Evolutionary conservation across 1,140 invertebrate genomes (phyloP).

Genomic region (Drosophila pseudoobscura): DNA sequence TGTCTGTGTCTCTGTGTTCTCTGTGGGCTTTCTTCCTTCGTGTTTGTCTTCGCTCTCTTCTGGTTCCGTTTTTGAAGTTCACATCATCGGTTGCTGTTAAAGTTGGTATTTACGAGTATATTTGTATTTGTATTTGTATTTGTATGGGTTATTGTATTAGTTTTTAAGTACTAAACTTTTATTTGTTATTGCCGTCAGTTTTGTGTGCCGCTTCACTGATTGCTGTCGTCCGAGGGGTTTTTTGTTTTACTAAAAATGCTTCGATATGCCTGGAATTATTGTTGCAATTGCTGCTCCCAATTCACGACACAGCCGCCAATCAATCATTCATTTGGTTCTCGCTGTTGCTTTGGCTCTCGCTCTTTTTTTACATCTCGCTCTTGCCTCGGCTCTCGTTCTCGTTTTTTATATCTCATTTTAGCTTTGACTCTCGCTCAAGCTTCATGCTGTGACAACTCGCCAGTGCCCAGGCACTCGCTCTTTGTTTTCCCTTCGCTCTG

Average conservation of each 20-base stretch:
- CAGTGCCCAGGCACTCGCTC: no score
- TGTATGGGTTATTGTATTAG: constrained; percentile 16
- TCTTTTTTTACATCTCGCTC: background rate
- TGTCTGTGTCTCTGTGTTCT: background rate
- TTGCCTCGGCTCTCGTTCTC: background rate
- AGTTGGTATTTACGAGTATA: no score
- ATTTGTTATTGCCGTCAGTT: constrained; percentile 56
- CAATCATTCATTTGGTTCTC: constrained; percentile 2
- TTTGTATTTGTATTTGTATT: no score
- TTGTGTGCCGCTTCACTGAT: constrained; percentile 52
- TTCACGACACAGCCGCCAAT: constrained; percentile 52
- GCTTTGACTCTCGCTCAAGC: no score
- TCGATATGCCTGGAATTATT: constrained; percentile 80
- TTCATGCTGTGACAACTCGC: no score
- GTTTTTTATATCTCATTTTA: no score
- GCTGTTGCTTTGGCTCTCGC: constrained; percentile 4
- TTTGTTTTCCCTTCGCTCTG: no score
- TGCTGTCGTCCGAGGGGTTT: constrained; percentile 42
- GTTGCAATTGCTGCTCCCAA: constrained; percentile 72
- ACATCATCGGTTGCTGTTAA: no score
- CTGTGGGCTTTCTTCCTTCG: constrained; percentile 4
- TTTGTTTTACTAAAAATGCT: constrained; percentile 66
- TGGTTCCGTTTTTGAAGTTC: no score
- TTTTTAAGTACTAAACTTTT: constrained; percentile 21
- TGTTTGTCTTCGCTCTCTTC: constrained; percentile 30